Conservation (phyloP, 2,797 vertebrate genomes). For the Brachyrhaphis roseni region DNA sequence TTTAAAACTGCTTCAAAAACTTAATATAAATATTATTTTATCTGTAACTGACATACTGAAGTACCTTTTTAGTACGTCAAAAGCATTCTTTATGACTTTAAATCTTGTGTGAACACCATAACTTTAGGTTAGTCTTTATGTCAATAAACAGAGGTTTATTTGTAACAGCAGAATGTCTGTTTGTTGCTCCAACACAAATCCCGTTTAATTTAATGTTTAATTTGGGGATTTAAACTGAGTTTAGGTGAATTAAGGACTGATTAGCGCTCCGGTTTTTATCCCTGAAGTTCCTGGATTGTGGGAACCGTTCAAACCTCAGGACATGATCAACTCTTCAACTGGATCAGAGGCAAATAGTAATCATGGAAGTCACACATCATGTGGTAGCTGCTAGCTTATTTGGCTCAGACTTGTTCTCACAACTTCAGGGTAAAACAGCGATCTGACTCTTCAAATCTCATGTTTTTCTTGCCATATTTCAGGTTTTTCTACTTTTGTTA, state of each 20-base stretch:
- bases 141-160: background rate
- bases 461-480: conserved; percentile 23
- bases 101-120: background rate
- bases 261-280: background rate
- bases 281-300: background rate
- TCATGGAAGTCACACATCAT: background rate
- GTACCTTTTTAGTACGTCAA: background rate
- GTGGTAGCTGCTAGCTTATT: background rate
- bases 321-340: background rate
- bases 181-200: background rate
- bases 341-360: background rate
- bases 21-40: background rate
- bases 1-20: background rate
- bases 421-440: conserved; percentile 5
- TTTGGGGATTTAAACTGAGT: background rate
- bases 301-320: background rate
- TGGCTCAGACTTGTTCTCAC: background rate
- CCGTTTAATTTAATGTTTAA: background rate
- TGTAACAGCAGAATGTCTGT: background rate
- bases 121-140: background rate
- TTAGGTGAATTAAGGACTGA: background rate
- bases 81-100: background rate
- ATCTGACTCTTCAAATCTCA: background rate
- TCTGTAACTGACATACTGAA: background rate
- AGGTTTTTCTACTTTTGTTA: conserved; percentile 45